Evolutionary conservation across 2,797 vertebrate species (phyloP).

Genomic region (Microctenopoma lineatum): DNA sequence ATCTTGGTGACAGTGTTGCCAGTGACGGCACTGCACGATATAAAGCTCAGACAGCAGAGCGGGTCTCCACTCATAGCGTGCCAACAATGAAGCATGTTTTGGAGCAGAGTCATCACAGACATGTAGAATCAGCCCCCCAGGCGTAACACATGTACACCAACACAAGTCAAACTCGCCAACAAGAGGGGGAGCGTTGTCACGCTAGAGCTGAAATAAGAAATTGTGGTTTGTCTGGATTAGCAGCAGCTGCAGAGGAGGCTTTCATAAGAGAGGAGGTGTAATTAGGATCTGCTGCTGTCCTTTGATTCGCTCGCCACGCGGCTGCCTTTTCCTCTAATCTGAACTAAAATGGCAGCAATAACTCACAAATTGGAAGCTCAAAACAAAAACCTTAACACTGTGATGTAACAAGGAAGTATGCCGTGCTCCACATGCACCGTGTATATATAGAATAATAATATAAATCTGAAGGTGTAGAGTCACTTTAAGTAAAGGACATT

Average conservation of each 20-base stretch:
- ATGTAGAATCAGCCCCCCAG: background rate
- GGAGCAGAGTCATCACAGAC: constrained; percentile 14
- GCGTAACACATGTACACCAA: background rate
- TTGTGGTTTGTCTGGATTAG: background rate
- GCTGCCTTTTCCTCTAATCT: constrained; percentile 15
- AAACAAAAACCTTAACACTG: background rate
- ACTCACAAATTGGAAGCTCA: background rate
- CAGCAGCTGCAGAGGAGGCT: constrained; percentile 33
- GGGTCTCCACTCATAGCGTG: background rate
- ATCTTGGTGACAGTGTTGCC: background rate
- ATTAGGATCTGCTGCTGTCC: constrained; percentile 3
- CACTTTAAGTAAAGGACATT: constrained; percentile 6
- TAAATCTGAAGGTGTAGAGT: background rate
- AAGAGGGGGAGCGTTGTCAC: background rate
- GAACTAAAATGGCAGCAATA: background rate
- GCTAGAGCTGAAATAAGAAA: background rate
- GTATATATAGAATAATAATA: background rate
- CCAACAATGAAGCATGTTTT: constrained; percentile 5
- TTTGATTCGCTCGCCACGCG: constrained; percentile 9
- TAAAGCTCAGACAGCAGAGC: background rate
- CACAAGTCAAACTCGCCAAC: background rate
- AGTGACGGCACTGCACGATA: background rate
- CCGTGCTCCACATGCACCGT: background rate
- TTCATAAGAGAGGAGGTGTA: constrained; percentile 17
- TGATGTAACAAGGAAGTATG: background rate